phyloP scores from a whole-genome alignment of 2,888 invertebrate genomes.

The Hyles lineata region DNA sequence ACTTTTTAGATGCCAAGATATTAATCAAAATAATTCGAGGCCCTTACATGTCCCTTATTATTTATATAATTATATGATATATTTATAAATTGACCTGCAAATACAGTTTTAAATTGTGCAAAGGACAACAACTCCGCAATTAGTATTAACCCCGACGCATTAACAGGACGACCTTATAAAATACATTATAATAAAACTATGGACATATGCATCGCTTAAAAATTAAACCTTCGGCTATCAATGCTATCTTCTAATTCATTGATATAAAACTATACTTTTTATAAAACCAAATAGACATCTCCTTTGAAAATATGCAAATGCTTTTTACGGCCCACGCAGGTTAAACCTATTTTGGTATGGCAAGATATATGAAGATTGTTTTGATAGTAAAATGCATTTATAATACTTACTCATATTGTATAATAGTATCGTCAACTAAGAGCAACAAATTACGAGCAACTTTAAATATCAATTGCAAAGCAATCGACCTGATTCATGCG shows the following conservation, averaged over 20 bases:
- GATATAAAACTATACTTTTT: neutral
- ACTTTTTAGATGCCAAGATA: neutral
- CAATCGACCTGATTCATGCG: too few relatives aligned
- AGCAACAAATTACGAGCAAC: too few relatives aligned
- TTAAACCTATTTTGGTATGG: too few relatives aligned
- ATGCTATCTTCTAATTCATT: neutral
- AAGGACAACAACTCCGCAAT: slow-evolving; percentile 51
- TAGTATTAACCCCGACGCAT: slow-evolving; percentile 45
- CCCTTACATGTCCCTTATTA: neutral
- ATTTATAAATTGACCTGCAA: neutral
- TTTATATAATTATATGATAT: neutral
- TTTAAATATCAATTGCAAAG: too few relatives aligned
- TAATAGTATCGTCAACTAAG: too few relatives aligned
- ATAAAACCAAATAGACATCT: neutral
- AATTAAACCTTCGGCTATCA: neutral
- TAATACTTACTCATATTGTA: too few relatives aligned
- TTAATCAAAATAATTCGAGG: neutral
- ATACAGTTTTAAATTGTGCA: slow-evolving; percentile 25
- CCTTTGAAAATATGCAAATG: too few relatives aligned
- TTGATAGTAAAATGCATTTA: too few relatives aligned
- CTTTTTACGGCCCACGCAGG: too few relatives aligned
- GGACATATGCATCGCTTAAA: neutral
- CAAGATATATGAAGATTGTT: too few relatives aligned
- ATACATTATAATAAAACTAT: neutral
- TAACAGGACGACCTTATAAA: slow-evolving; percentile 31